Percentiles rank a stretch among this genome's conserved stretches.
These are phyloP conservation scores for Plectrocnemia conspersa DNA, from an alignment of 1,140 invertebrate genomes.

Conservation along the genomic window DNA sequence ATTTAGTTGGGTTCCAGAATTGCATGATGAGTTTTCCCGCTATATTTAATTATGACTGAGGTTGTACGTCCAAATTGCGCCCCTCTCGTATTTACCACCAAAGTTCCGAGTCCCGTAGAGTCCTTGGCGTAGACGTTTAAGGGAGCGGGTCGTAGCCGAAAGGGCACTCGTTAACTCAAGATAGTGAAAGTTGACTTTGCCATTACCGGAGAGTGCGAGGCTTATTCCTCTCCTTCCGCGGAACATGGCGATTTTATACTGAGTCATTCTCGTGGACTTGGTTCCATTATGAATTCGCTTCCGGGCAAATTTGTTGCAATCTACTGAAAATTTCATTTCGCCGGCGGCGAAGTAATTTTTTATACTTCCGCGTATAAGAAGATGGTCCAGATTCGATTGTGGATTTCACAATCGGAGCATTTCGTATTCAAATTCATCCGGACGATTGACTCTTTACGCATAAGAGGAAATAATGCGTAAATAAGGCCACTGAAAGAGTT, in stretches of 20 bases:
- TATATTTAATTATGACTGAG: slow-evolving; percentile 19
- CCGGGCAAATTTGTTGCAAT: slow-evolving; percentile 7
- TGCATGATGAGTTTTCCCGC: slow-evolving; percentile 22
- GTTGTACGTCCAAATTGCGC: slow-evolving; percentile 11
- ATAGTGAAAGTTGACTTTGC: slow-evolving; percentile 30
- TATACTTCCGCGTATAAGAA: neutral
- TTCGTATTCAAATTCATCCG: too few species aligned
- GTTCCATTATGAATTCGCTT: neutral
- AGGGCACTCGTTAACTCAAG: slow-evolving; percentile 30
- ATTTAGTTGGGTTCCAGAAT: slow-evolving; percentile 3
- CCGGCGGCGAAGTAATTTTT: neutral
- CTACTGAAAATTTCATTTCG: slow-evolving; percentile 10
- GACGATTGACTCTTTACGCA: too few species aligned
- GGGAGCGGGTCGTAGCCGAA: slow-evolving; percentile 15
- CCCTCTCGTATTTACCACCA: neutral
- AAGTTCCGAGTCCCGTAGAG: too few species aligned
- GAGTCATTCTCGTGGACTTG: neutral
- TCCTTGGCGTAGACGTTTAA: too few species aligned
- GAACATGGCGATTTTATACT: neutral
- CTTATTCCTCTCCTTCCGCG: slow-evolving; percentile 7
- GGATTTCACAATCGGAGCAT: too few species aligned
- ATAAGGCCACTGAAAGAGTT: too few species aligned
- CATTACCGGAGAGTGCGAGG: slow-evolving; percentile 24
- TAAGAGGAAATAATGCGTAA: too few species aligned
- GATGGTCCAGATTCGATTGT: too few species aligned